Percentiles rank a stretch among this genome's conserved stretches.
Conservation (phyloP, 2,113 vertebrate genomes). For the Narcine bancroftii region DNA sequence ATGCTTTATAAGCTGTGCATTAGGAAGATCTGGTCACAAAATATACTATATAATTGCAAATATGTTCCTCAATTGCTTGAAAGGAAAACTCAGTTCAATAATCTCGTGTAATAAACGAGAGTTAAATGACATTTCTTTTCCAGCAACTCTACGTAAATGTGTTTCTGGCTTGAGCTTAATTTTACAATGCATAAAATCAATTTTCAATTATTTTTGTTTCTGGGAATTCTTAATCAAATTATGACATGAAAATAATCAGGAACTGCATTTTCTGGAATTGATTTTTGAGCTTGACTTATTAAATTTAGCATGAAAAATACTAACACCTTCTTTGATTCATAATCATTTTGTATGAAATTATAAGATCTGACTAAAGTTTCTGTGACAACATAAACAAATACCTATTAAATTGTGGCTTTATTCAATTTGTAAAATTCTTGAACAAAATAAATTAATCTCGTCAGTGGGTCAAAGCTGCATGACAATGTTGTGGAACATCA, state of each 20-base stretch:
- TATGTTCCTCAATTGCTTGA: background rate
- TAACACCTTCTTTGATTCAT: background rate
- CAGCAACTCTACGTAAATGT: background rate
- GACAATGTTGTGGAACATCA: background rate
- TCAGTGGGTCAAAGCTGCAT: background rate
- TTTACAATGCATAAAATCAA: background rate
- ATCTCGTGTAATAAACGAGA: background rate
- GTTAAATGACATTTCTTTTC: background rate
- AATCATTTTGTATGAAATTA: background rate
- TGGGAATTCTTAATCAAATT: background rate
- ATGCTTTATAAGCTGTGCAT: background rate
- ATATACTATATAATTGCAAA: background rate
- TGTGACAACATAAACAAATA: background rate
- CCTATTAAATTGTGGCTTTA: background rate
- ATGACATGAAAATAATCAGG: background rate
- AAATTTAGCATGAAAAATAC: background rate
- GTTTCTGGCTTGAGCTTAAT: background rate
- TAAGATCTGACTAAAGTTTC: background rate
- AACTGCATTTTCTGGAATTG: background rate
- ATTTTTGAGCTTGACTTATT: background rate
- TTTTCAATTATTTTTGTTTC: background rate
- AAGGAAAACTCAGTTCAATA: background rate
- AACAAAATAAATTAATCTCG: background rate
- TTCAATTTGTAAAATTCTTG: background rate
- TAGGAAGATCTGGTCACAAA: background rate